phyloP scores from a whole-genome alignment of 2,113 vertebrate species.

The Crotalus tigris region DNA sequence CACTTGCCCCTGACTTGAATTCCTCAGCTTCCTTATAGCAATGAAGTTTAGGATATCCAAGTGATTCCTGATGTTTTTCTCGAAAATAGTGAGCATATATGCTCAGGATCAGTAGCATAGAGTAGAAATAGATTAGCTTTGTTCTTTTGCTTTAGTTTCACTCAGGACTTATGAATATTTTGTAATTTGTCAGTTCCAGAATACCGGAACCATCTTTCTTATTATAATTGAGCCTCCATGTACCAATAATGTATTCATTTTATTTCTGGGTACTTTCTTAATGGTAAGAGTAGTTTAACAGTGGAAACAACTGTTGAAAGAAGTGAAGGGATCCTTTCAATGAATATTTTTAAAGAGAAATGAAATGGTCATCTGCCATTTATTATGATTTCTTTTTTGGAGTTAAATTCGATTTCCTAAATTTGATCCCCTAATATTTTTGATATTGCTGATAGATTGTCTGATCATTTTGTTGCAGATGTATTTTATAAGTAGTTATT shows the following conservation, averaged over 20 bases:
- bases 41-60: not conserved
- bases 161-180: not conserved
- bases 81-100: too few relatives aligned
- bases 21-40: not conserved
- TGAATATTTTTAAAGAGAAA: not conserved
- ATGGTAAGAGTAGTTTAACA: not conserved
- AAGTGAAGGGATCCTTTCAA: not conserved
- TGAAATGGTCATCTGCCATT: not conserved
- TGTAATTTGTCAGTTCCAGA: not conserved
- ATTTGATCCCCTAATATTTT: not conserved
- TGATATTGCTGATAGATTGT: not conserved
- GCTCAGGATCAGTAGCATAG: not conserved
- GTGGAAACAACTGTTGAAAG: not conserved
- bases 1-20: not conserved
- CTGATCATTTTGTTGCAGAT: not conserved
- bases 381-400: not conserved
- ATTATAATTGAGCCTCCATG: not conserved
- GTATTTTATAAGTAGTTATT: not conserved
- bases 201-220: not conserved
- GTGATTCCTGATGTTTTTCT: not conserved
- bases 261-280: not conserved
- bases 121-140: not conserved
- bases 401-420: not conserved
- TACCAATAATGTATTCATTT: not conserved
- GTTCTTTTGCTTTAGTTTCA: not conserved